Percentiles rank a stretch among this genome's conserved stretches.
phyloP scores from a whole-genome alignment of 2,113 vertebrate genomes.

The Miniopterus natalensis region DNA sequence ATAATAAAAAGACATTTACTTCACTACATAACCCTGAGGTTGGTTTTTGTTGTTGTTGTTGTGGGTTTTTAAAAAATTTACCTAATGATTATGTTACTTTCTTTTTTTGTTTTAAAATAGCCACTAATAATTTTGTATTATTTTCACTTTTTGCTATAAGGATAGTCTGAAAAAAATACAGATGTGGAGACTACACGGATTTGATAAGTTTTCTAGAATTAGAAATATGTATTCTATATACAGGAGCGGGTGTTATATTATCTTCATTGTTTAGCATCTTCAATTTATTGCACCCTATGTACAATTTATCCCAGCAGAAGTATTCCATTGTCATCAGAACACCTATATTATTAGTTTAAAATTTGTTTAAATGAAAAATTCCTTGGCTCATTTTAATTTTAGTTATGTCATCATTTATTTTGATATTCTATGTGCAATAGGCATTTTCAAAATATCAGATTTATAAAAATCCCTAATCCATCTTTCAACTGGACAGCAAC shows the following conservation, averaged over 20 bases:
- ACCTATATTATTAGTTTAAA: neutral
- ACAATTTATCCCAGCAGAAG: neutral
- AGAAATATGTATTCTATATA: neutral
- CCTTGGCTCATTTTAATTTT: neutral
- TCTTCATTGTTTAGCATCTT: neutral
- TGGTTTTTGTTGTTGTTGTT: neutral
- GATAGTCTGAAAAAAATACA: neutral
- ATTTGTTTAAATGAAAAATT: neutral
- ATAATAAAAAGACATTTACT: neutral
- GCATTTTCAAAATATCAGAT: neutral
- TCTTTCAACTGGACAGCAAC: neutral
- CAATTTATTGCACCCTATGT: neutral
- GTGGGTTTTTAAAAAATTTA: neutral
- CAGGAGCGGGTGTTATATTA: neutral
- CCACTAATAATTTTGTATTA: neutral
- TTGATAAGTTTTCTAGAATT: neutral
- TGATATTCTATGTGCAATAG: neutral
- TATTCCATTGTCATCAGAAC: neutral
- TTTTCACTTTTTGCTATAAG: neutral
- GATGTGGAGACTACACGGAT: neutral
- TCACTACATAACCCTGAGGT: neutral
- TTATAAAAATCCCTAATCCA: neutral
- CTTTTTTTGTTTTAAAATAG: neutral
- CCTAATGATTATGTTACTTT: neutral
- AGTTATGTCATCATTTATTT: neutral